Conservation (phyloP, 2,113 vertebrate species). For the Odocoileus virginianus region DNA sequence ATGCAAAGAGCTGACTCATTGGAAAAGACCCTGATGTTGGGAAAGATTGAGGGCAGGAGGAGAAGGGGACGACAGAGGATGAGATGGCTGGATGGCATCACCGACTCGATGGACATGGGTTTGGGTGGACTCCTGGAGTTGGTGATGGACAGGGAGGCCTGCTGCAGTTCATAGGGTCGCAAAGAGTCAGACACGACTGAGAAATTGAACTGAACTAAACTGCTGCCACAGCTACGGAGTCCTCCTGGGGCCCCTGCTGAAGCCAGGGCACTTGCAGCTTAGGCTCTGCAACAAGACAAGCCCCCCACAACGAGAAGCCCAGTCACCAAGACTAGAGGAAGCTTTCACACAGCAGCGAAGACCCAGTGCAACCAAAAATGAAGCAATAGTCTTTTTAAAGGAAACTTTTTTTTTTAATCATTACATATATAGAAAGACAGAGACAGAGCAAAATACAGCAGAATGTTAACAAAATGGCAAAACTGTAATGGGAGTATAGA, state of each 20-base stretch:
- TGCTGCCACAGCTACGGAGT: background rate
- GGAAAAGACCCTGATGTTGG: too few relatives aligned
- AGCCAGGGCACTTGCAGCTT: background rate
- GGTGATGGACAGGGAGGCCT: too few relatives aligned
- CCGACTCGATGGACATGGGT: too few relatives aligned
- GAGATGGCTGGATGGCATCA: too few relatives aligned
- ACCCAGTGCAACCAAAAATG: background rate
- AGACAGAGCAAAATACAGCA: background rate
- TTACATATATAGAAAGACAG: background rate
- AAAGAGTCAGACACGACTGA: too few relatives aligned
- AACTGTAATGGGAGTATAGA: background rate
- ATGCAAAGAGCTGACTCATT: too few relatives aligned
- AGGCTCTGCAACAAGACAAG: background rate
- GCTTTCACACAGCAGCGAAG: background rate
- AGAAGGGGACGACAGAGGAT: too few relatives aligned
- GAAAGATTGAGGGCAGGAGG: too few relatives aligned
- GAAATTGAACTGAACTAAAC: too few relatives aligned
- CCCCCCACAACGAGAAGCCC: background rate
- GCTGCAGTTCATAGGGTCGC: too few relatives aligned
- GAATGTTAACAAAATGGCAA: background rate
- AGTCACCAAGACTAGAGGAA: background rate
- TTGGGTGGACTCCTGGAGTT: too few relatives aligned
- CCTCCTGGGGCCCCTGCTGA: background rate
- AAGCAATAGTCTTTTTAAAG: background rate
- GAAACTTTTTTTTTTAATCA: background rate